Evolutionary conservation across 2,888 invertebrate species (phyloP).

Genomic region (Tridacna gigas): DNA sequence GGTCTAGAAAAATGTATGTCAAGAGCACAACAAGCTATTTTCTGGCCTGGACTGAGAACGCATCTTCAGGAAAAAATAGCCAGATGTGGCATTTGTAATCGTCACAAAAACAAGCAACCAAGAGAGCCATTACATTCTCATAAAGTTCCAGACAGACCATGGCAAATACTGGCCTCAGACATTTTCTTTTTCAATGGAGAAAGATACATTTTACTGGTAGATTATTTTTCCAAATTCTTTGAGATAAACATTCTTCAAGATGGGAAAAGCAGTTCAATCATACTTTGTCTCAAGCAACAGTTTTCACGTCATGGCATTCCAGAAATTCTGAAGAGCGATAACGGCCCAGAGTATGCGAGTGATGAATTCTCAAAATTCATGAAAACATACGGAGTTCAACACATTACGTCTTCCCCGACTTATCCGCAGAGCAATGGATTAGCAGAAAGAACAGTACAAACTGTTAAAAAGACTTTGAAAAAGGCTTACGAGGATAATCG

Average conservation of each 20-base stretch:
- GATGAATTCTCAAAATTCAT: conserved; percentile 48
- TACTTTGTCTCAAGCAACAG: conserved; percentile 40
- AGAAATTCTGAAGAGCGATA: conserved; percentile 42
- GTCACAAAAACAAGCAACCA: conserved; percentile 37
- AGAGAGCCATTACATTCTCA: conserved; percentile 50
- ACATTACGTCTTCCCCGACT: conserved; percentile 46
- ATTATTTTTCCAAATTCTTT: conserved; percentile 50
- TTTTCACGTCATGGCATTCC: conserved; percentile 61
- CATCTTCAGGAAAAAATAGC: conserved; percentile 52
- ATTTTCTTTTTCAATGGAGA: conserved; percentile 46
- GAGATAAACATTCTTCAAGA: conserved; percentile 31
- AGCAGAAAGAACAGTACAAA: conserved; percentile 55
- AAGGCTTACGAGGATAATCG: conserved; percentile 37
- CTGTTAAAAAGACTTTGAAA: conserved; percentile 42
- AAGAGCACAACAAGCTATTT: conserved; percentile 52
- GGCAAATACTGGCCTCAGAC: conserved; percentile 55
- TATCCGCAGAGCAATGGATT: conserved; percentile 51
- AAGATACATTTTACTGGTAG: conserved; percentile 46
- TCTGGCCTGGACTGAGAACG: conserved; percentile 60
- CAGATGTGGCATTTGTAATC: conserved; percentile 40
- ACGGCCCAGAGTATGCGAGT: conserved; percentile 46
- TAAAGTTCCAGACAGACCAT: conserved; percentile 52
- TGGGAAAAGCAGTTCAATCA: conserved; percentile 39
- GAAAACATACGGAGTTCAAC: conserved; percentile 39
- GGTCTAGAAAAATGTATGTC: conserved; percentile 59